A percentile compares a stretch with the other conserved stretches of the same genome.
phyloP scores from a whole-genome alignment of 2,888 invertebrate genomes.

The Melikaiella ostensackeni region DNA sequence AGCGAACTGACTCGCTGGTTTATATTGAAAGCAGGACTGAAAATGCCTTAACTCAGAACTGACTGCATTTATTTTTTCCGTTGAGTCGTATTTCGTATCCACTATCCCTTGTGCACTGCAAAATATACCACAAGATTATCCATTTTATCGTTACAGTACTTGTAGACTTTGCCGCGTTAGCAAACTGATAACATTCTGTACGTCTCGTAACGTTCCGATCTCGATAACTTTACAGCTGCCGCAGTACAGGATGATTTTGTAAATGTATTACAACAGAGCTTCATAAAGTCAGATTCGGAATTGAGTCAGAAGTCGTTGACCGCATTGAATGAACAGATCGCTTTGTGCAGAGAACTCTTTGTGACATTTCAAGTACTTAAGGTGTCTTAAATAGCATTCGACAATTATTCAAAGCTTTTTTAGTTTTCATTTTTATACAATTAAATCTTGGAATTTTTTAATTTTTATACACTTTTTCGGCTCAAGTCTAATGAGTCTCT shows the following conservation, averaged over 20 bases:
- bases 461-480: neutral
- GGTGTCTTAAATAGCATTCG: neutral
- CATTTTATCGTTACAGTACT: conserved; percentile 26
- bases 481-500: conserved; percentile 20
- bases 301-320: conserved; percentile 11
- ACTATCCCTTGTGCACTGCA: conserved; percentile 21
- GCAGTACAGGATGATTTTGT: conserved; percentile 6
- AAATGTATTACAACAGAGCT: conserved; percentile 33
- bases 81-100: neutral
- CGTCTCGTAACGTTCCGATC: conserved; percentile 23
- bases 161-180: conserved; percentile 29
- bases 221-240: conserved; percentile 30
- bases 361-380: conserved; percentile 11
- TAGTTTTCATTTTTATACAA: neutral
- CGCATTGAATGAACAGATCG: conserved; percentile 16
- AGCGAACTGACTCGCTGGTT: neutral
- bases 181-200: conserved; percentile 32
- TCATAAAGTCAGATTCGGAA: conserved; percentile 33
- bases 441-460: neutral
- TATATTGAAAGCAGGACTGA: conserved; percentile 28
- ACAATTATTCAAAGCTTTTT: neutral
- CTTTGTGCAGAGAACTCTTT: conserved; percentile 17
- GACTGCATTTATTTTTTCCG: conserved; percentile 9
- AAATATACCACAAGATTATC: conserved; percentile 10
- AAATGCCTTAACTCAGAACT: conserved; percentile 34